These are phyloP conservation scores for Prionace glauca DNA, from an alignment of 2,797 vertebrate genomes.

Conservation along the genomic window DNA sequence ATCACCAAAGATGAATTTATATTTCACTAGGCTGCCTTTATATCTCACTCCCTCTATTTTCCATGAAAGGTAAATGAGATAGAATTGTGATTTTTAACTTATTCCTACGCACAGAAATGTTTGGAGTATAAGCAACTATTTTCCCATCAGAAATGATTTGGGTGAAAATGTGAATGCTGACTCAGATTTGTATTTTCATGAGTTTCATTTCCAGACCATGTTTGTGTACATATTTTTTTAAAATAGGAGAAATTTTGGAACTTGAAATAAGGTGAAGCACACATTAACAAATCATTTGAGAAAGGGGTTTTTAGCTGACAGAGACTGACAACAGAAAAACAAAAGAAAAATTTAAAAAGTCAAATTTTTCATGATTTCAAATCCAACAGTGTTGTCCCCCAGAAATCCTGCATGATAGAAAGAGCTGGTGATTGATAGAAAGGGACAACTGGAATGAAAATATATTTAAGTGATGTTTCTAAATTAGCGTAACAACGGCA, in stretches of 20 bases:
- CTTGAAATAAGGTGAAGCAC: neutral
- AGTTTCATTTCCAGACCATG: neutral
- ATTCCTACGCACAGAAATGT: neutral
- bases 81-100: neutral
- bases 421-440: neutral
- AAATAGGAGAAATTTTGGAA: neutral
- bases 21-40: neutral
- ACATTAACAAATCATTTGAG: neutral
- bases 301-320: neutral
- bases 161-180: neutral
- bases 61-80: neutral
- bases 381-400: neutral
- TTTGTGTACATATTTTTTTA: neutral
- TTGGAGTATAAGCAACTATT: too few species aligned
- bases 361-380: neutral
- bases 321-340: neutral
- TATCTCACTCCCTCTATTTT: neutral
- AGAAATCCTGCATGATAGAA: neutral
- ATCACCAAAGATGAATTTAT: neutral
- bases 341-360: neutral
- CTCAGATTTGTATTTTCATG: neutral
- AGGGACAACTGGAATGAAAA: slow-evolving; percentile 29
- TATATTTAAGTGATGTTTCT: neutral
- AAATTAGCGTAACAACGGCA: neutral
- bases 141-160: neutral